Base-by-base conservation (phyloP, 2,888 invertebrate species). In the Eulithis prunata region DNA sequence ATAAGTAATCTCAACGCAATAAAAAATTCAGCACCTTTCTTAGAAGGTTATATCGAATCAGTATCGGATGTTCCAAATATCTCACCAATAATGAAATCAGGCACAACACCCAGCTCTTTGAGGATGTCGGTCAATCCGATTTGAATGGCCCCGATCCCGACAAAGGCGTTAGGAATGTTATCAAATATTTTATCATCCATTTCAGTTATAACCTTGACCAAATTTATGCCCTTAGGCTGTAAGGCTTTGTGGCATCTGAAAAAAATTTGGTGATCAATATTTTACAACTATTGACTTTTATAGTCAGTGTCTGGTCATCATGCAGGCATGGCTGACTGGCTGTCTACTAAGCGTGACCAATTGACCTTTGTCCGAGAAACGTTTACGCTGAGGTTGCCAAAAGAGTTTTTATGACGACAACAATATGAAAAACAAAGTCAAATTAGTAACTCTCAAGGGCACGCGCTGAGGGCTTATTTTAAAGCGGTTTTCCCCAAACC, bases 71-170 rank as follows among this genome's bases (percentile, higher is more conserved):
- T 51, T 61, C 14, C 28, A 64, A 54, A 14, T 51, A 68, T 62
- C 85, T 95, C 95, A 75, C 96, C 97, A 71, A 97, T 95, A 72
- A 97, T 95, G 41, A 95, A 95, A 84, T 97, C 96, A 10, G 97
- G 96, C 57, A 91, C 88, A 43, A 97, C 88, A 12, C 95, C 95
- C 21, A 95, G 80, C 4, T 86, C 88, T 58, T 85, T 89, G 55
- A 97, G 86, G 5, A 96, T 84, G 81, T 97, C 96, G 49, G 94
- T 94, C 45, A 95, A 79, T 7, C 89, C 94, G 71, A 96, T 95
- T 94, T 95, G 94, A 13, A 94, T 85, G 0, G 96, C 95, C 11
- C 96, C 95, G 70, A 97, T 97, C 36, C 96, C 95, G 32, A 97
- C 95, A 81, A 97, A 97, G 6, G 95, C 95, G 84, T 95, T 89